Conservation (phyloP, 2,797 vertebrate species). For the Acanthurus lineatus region DNA sequence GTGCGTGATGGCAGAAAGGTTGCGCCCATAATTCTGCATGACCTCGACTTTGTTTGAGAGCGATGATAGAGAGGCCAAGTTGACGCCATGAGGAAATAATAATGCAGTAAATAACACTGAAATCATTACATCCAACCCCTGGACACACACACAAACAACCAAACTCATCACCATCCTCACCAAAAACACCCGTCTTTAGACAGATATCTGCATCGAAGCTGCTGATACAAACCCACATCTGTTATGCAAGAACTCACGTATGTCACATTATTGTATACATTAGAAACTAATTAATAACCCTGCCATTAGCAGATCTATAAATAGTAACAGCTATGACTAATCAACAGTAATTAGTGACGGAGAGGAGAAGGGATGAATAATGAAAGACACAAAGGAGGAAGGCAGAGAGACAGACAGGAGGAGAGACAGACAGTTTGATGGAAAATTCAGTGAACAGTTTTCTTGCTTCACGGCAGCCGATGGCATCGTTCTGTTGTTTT, state of each 20-base stretch:
- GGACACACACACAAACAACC: neutral
- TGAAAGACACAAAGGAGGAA: neutral
- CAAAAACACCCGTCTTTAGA: too few relatives aligned
- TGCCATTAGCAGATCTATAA: slow-evolving; percentile 25
- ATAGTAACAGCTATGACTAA: slow-evolving; percentile 45
- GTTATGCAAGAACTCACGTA: neutral
- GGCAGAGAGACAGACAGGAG: neutral
- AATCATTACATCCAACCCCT: slow-evolving; percentile 38
- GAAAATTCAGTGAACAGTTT: neutral
- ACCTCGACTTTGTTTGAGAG: slow-evolving; percentile 26
- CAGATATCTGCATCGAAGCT: neutral
- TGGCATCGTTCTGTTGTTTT: neutral
- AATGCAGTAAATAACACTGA: slow-evolving; percentile 48
- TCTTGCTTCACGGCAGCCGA: neutral
- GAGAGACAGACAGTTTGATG: neutral
- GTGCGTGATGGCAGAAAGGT: neutral
- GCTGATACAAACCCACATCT: neutral
- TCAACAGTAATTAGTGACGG: slow-evolving; percentile 24
- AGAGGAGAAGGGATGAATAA: slow-evolving; percentile 13
- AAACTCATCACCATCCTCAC: neutral
- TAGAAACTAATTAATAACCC: slow-evolving; percentile 13
- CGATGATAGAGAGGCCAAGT: slow-evolving; percentile 26
- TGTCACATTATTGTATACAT: neutral
- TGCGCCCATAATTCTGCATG: neutral
- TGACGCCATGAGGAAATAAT: slow-evolving; percentile 53